Base-by-base conservation (phyloP, 2,113 vertebrate genomes). In the Ochotona curzoniae region DNA sequence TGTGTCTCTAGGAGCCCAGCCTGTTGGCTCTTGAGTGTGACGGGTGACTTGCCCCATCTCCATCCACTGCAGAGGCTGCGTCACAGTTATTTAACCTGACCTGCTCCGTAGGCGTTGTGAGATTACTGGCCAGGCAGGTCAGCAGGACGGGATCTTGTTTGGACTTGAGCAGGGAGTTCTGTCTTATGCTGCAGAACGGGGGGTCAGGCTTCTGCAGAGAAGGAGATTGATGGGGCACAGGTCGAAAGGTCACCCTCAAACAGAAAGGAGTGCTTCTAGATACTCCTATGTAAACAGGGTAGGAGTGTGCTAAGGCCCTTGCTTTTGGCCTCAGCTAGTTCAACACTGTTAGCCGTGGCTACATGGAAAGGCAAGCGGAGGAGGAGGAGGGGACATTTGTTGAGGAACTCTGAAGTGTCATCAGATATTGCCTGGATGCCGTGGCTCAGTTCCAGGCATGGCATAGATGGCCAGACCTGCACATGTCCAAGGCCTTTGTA, bases 51-150 rank as follows among this genome's bases (percentile, higher is more conserved):
- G 35, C 60, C 49, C 23, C 44, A 71, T 32, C 44, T 38, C 21
- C 14, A 32, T 25, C 63, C 57, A 44, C 26, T 28, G 57, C 21
- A 25, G 28, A 44, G 18, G 44, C 23, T 5, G 0, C 49, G 25
- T 21, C 8, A 9, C 0, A 5, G 28, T 60, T 38, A 20, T 47
- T 4, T 2, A 4, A 28, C n/a, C 14, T 26, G 20, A 8, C 1
- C 51, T 51, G 38, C 74, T 61, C 17, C 2, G 4, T 30, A 14
- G 30, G 35, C 49, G 38, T 44, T 6, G 38, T 44, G 38, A 44
- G 38, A 26, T n/a, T 44, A n/a, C 18, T 26, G 51, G 76, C 76
- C 26, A 54, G 44, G 21, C 11, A 38, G 30, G 23, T 70, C 3
- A 35, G 84, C 78, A 44, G 20, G 14, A n/a, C 35, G 54, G 4